Conservation (phyloP, 2,888 invertebrate genomes). For the Cosmia trapezina region DNA sequence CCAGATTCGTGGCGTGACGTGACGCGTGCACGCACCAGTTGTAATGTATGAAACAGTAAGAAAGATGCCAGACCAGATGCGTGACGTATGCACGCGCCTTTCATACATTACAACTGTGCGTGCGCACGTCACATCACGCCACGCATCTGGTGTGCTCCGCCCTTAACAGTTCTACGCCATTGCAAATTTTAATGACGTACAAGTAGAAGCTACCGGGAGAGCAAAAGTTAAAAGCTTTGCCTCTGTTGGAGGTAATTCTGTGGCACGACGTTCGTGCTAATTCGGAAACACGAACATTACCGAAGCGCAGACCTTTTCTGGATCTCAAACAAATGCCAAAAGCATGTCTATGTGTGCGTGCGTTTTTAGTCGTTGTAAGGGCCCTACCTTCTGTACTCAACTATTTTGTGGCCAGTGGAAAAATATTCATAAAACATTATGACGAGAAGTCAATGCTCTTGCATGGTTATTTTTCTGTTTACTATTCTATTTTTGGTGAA, state of each 20-base stretch:
- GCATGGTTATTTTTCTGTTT: constrained; percentile 44
- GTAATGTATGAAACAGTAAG: too few relatives aligned
- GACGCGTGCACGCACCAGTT: too few relatives aligned
- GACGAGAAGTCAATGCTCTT: constrained; percentile 44
- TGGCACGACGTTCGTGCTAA: background rate
- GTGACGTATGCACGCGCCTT: too few relatives aligned
- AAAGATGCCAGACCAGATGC: too few relatives aligned
- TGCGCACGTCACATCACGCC: too few relatives aligned
- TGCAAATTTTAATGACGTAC: too few relatives aligned
- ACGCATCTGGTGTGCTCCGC: too few relatives aligned
- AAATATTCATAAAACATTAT: constrained; percentile 65
- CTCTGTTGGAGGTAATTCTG: background rate
- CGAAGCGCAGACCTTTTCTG: background rate
- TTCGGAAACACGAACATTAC: background rate
- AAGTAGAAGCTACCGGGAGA: too few relatives aligned
- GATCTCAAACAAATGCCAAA: background rate
- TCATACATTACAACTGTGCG: too few relatives aligned
- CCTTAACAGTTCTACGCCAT: too few relatives aligned
- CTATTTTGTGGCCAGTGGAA: constrained; percentile 14
- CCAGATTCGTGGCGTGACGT: too few relatives aligned
- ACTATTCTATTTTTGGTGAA: constrained; percentile 43
- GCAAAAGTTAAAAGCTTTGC: background rate
- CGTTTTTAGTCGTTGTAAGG: background rate
- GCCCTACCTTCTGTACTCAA: background rate
- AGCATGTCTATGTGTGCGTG: background rate